Evolutionary conservation across 2,888 invertebrate species (phyloP).

Genomic region (Spodoptera exigua): DNA sequence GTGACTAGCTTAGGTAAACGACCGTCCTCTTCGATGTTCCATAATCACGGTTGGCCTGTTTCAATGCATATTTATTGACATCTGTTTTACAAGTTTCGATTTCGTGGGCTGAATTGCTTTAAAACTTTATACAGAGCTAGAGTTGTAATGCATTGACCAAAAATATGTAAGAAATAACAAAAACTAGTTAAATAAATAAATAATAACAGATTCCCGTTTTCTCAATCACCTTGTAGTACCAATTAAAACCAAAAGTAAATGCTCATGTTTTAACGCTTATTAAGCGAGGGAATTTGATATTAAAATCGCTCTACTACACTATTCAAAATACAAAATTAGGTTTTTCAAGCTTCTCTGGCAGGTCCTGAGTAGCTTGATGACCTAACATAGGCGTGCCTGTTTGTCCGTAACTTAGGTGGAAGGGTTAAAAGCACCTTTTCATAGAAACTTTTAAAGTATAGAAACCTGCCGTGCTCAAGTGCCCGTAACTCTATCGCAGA

Average conservation of each 20-base stretch:
- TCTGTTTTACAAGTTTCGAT: constrained; percentile 4
- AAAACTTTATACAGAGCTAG: too few species aligned
- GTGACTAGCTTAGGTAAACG: constrained; percentile 31
- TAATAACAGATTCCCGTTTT: too few species aligned
- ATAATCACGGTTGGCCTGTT: constrained; percentile 14
- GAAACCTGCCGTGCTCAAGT: constrained; percentile 71
- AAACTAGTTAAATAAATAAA: too few species aligned
- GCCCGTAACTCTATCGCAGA: constrained; percentile 67
- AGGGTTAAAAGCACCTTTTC: constrained; percentile 40
- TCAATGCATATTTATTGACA: constrained; percentile 9
- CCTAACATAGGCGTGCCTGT: constrained; percentile 15
- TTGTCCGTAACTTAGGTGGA: constrained; percentile 18
- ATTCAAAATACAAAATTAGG: constrained; percentile 19
- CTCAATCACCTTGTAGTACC: too few species aligned
- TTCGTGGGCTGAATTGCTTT: too few species aligned
- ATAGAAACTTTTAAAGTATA: constrained; percentile 49
- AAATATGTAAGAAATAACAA: too few species aligned
- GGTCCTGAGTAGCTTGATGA: constrained; percentile 22
- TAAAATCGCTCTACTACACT: constrained; percentile 7
- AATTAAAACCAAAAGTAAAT: too few species aligned
- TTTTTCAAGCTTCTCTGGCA: constrained; percentile 21
- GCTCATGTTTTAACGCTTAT: not conserved
- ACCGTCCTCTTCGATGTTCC: constrained; percentile 17
- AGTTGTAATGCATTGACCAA: too few species aligned
- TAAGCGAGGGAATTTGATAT: not conserved